Percentiles rank a stretch among this genome's conserved stretches.
phyloP scores from a whole-genome alignment of 2,113 vertebrate genomes.

The Peromyscus polionotus region DNA sequence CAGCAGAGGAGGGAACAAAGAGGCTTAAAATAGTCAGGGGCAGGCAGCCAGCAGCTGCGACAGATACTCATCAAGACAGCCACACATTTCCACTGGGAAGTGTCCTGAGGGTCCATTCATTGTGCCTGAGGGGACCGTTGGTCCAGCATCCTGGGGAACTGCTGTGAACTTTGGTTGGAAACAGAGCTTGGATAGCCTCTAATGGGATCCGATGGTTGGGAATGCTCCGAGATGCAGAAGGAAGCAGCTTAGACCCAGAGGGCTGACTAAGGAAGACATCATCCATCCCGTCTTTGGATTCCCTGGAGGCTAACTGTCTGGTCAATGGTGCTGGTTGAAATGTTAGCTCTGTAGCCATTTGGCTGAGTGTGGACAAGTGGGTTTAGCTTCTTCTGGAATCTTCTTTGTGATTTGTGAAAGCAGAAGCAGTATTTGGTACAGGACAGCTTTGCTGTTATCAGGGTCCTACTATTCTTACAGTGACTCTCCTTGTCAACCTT shows the following conservation, averaged over 20 bases:
- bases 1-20: constrained; percentile 57
- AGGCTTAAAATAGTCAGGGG: not conserved
- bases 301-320: not conserved
- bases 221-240: constrained; percentile 11
- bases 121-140: constrained; percentile 55
- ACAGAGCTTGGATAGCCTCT: constrained; percentile 37
- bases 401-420: constrained; percentile 7
- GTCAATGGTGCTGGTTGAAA: not conserved
- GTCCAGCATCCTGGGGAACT: constrained; percentile 20
- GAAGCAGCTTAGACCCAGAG: constrained; percentile 2
- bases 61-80: constrained; percentile 27
- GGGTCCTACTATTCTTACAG: not conserved
- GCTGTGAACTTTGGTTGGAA: not conserved
- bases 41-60: not conserved
- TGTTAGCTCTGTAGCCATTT: not conserved
- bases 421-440: not conserved
- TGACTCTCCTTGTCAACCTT: not conserved
- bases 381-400: not conserved
- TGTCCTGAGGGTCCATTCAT: constrained; percentile 35
- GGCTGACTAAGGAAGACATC: not conserved
- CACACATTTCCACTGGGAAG: not conserved
- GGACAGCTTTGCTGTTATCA: not conserved
- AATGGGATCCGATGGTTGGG: constrained; percentile 14
- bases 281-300: not conserved
- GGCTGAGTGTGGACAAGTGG: not conserved